A percentile compares a stretch with the other conserved stretches of the same genome.
phyloP scores from a whole-genome alignment of 2,113 vertebrate genomes.

The Upupa epops region DNA sequence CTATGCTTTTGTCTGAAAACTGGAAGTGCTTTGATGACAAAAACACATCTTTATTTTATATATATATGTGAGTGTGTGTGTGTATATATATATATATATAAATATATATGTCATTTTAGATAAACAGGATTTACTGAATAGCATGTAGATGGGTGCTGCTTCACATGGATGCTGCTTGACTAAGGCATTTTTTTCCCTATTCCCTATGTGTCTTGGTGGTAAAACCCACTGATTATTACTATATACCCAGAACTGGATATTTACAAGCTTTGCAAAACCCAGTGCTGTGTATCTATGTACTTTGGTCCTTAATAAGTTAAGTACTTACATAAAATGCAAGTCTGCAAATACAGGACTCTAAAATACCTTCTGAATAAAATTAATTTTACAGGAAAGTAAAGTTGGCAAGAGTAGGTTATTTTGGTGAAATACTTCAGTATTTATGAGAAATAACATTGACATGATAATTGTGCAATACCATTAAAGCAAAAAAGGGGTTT shows the following conservation, averaged over 20 bases:
- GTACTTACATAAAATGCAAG: neutral
- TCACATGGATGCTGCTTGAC: neutral
- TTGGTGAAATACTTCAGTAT: conserved; percentile 3
- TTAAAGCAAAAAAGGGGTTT: neutral
- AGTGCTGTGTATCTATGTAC: neutral
- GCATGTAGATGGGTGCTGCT: neutral
- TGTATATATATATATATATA: neutral
- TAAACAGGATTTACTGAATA: neutral
- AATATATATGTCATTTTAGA: neutral
- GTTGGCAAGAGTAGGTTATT: neutral
- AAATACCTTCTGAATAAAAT: neutral
- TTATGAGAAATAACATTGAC: neutral
- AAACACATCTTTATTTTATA: neutral
- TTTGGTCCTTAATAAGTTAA: neutral
- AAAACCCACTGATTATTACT: neutral
- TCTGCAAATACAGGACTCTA: neutral
- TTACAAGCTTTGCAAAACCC: neutral
- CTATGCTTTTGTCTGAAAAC: neutral
- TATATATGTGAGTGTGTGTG: too few relatives aligned
- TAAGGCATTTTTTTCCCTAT: neutral
- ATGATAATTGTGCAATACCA: neutral
- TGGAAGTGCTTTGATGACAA: neutral
- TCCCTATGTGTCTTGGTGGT: neutral
- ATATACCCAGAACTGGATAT: neutral
- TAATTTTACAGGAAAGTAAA: neutral